phyloP scores from a whole-genome alignment of 1,140 invertebrate genomes.

The Galendromus occidentalis region DNA sequence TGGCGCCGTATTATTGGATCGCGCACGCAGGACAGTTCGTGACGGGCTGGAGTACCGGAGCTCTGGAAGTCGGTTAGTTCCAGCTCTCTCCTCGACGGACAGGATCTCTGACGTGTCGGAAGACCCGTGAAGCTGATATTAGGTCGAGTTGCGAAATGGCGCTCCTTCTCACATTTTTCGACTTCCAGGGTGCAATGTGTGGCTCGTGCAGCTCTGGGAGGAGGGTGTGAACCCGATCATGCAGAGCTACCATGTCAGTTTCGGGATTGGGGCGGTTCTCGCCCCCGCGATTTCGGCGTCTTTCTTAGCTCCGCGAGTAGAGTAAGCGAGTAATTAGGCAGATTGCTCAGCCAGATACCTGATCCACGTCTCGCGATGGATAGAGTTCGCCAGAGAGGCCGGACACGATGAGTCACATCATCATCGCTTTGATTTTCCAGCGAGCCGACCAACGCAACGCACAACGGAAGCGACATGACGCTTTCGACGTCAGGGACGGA shows the following conservation, averaged over 20 bases:
- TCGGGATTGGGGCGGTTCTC: constrained; percentile 34
- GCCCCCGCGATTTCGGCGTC: constrained; percentile 33
- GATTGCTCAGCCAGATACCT: no score
- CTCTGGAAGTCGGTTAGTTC: not conserved
- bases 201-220: constrained; percentile 28
- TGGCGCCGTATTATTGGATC: not conserved
- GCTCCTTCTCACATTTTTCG: no score
- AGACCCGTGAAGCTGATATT: not conserved
- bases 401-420: not conserved
- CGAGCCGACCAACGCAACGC: not conserved
- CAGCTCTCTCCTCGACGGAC: no score
- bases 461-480: no score
- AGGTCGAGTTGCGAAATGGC: no score
- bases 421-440: no score
- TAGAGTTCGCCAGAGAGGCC: no score
- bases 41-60: not conserved
- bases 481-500: not conserved
- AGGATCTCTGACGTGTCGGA: no score
- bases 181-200: not conserved
- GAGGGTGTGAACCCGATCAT: constrained; percentile 32
- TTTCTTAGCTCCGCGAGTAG: constrained; percentile 24
- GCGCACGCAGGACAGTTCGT: not conserved
- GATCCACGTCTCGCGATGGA: no score
- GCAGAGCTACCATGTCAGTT: constrained; percentile 34
- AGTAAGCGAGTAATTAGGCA: no score